A percentile compares a stretch with the other conserved stretches of the same genome.
Evolutionary conservation across 2,888 invertebrate species (phyloP).

Genomic region (Synergus itoensis): DNA sequence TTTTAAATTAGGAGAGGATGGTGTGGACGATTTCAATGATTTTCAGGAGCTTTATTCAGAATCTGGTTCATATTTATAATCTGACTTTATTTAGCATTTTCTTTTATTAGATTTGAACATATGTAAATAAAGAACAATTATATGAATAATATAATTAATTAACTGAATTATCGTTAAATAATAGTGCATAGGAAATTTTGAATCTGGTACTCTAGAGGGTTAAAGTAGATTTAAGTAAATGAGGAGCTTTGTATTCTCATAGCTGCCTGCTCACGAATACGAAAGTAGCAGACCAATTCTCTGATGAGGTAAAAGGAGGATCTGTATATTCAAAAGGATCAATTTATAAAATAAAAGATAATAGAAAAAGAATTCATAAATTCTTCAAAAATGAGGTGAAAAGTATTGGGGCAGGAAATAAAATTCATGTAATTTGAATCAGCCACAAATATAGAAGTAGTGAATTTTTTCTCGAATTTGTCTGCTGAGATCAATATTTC

Average conservation of each 20-base stretch:
- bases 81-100: background rate
- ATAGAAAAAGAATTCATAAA: background rate
- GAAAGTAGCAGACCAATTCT: slow-evolving; percentile 9
- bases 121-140: background rate
- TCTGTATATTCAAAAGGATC: slow-evolving; percentile 26
- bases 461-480: background rate
- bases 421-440: background rate
- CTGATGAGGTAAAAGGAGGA: slow-evolving; percentile 30
- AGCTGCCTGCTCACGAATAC: slow-evolving; percentile 17
- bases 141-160: background rate
- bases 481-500: background rate
- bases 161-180: background rate
- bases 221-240: slow-evolving; percentile 30
- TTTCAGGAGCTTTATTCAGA: background rate
- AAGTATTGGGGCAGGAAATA: background rate
- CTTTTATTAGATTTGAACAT: background rate
- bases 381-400: background rate
- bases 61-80: background rate
- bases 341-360: background rate
- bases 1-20: background rate
- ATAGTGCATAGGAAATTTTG: background rate
- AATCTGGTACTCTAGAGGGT: background rate
- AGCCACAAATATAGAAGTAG: background rate
- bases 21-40: background rate
- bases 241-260: slow-evolving; percentile 25